Evolutionary conservation across 1,140 invertebrate genomes (phyloP).

Genomic region (Caenorhabditis latens): DNA sequence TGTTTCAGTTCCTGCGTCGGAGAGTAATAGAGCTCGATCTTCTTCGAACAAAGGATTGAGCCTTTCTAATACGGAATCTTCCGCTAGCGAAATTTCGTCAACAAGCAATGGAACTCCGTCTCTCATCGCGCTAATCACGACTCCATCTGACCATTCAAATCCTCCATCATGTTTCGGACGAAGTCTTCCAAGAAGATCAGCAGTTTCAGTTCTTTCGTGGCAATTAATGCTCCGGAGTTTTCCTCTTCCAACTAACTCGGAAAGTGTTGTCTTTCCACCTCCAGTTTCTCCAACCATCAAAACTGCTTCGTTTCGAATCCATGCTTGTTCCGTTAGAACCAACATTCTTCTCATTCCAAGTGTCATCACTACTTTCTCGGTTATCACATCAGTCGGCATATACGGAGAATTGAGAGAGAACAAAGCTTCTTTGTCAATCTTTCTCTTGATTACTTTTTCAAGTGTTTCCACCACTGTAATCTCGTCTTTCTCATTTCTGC

Average conservation of each 20-base stretch:
- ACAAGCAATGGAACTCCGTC: constrained; percentile 90
- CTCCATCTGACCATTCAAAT: constrained; percentile 98
- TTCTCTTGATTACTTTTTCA: constrained; percentile 87
- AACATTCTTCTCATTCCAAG: constrained; percentile 82
- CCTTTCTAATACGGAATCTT: constrained; percentile 97
- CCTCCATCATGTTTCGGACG: constrained; percentile 82
- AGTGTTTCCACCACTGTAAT: constrained; percentile 82
- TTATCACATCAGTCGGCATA: constrained; percentile 75
- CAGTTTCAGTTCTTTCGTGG: constrained; percentile 97
- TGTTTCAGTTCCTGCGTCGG: constrained; percentile 80
- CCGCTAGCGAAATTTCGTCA: constrained; percentile 98
- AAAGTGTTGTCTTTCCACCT: constrained; percentile 97
- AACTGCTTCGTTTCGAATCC: constrained; percentile 92
- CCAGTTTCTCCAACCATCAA: constrained; percentile 97
- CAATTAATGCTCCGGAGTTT: constrained; percentile 88
- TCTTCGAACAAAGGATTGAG: constrained; percentile 96
- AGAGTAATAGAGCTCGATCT: constrained; percentile 89
- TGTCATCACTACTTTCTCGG: constrained; percentile 79
- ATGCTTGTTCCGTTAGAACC: constrained; percentile 90
- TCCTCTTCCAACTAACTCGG: constrained; percentile 81
- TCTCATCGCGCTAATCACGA: constrained; percentile 91
- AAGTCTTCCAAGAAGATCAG: constrained; percentile 95
- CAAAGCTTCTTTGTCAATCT: constrained; percentile 83
- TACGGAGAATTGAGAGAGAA: constrained; percentile 85
- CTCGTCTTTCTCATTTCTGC: constrained; percentile 86